Conservation (phyloP, 1,140 invertebrate genomes). For the Bombus cullumanus region DNA sequence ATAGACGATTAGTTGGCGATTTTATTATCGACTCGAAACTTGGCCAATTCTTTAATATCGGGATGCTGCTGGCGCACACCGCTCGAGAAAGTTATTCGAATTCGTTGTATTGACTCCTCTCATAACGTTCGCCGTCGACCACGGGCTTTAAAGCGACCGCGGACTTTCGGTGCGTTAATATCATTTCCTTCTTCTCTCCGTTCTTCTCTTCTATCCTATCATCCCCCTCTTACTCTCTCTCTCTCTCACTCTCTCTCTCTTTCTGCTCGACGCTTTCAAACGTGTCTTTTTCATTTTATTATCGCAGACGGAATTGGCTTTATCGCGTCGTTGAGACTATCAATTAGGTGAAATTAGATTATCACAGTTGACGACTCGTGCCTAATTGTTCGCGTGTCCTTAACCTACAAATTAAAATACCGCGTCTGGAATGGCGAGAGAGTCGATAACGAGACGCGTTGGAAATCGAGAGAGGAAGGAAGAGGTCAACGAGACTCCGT, state of each 20-base stretch:
- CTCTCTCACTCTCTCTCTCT: too few species aligned
- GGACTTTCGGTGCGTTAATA: conserved; percentile 22
- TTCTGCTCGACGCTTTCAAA: not conserved
- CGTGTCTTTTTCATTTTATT: not conserved
- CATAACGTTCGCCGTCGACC: not conserved
- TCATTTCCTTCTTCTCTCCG: not conserved
- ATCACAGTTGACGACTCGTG: not conserved
- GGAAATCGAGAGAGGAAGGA: not conserved
- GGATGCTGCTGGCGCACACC: not conserved
- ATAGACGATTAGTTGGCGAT: conserved; percentile 44
- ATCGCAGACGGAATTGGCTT: not conserved
- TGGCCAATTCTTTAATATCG: conserved; percentile 38
- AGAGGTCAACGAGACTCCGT: conserved; percentile 15
- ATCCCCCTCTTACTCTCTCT: too few species aligned
- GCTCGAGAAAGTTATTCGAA: conserved; percentile 10
- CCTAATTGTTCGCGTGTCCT: conserved; percentile 48
- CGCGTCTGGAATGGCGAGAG: conserved; percentile 7
- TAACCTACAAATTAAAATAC: conserved; percentile 64
- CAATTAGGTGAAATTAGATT: not conserved
- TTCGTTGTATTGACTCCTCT: not conserved
- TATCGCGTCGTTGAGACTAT: not conserved
- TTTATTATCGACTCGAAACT: conserved; percentile 46
- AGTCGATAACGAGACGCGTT: conserved; percentile 18
- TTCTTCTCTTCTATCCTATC: not conserved
- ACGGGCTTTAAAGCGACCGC: not conserved